phyloP scores from a whole-genome alignment of 64 coral and sea anemone genomes.

The Hydrozoanthus tunicans region DNA sequence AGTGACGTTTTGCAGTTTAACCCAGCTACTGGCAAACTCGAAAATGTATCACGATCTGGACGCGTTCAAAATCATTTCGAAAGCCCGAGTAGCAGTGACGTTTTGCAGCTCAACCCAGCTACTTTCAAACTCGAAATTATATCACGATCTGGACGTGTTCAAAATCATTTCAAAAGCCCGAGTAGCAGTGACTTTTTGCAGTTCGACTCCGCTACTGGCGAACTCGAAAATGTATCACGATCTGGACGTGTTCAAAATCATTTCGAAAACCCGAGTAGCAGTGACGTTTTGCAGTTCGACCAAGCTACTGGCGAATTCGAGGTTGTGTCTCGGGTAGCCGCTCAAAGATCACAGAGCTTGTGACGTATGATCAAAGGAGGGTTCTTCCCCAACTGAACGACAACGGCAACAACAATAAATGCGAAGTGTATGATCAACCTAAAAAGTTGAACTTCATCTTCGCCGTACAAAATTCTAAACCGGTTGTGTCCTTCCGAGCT shows the following conservation, averaged over 20 bases:
- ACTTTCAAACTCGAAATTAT: conserved; percentile 29
- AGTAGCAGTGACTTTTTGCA: neutral
- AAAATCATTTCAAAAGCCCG: too few relatives aligned
- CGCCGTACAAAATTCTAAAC: too few relatives aligned
- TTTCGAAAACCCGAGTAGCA: too few relatives aligned
- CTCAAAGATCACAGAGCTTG: neutral
- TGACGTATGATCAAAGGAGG: too few relatives aligned
- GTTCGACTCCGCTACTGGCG: conserved; percentile 44
- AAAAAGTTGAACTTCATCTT: too few relatives aligned
- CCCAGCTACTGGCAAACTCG: too few relatives aligned
- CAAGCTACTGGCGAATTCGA: conserved; percentile 38
- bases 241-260: too few relatives aligned
- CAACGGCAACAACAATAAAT: too few relatives aligned
- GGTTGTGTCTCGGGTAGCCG: neutral
- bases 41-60: neutral
- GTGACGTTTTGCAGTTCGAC: conserved; percentile 23
- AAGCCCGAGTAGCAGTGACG: neutral
- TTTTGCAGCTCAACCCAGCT: conserved; percentile 42
- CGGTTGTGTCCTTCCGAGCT: too few relatives aligned
- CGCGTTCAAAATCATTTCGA: conserved; percentile 18
- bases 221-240: conserved; percentile 13
- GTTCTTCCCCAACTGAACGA: too few relatives aligned
- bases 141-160: neutral
- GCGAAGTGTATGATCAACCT: too few relatives aligned
- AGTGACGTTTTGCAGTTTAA: too few relatives aligned